Evolutionary conservation across 1,140 invertebrate genomes (phyloP).

Genomic region (Eupeodes corollae): DNA sequence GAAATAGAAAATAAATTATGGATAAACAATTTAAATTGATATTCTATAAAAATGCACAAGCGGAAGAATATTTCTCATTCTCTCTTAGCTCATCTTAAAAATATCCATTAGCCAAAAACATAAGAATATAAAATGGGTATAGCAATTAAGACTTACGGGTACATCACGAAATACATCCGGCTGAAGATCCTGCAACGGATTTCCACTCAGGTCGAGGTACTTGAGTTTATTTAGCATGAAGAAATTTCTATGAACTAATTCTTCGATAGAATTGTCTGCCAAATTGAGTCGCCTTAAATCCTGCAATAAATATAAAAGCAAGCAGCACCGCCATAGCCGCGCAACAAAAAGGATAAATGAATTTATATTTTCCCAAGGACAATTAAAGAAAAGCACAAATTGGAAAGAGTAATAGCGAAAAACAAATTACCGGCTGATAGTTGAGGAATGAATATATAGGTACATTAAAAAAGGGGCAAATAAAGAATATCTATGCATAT

Average conservation of each 20-base stretch:
- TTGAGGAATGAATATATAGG: too few relatives aligned
- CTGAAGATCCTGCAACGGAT: conserved; percentile 55
- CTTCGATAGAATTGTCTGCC: conserved; percentile 55
- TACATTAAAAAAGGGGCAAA: too few relatives aligned
- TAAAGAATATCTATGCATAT: too few relatives aligned
- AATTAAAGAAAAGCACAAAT: too few relatives aligned
- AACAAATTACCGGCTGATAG: too few relatives aligned
- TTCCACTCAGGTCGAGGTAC: conserved; percentile 60
- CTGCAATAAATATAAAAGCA: conserved; percentile 3
- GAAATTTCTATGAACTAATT: conserved; percentile 54
- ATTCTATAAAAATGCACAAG: neutral
- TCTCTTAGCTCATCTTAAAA: too few relatives aligned
- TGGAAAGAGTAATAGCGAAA: too few relatives aligned
- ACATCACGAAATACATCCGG: conserved; percentile 69
- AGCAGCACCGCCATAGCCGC: too few relatives aligned
- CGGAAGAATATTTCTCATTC: too few relatives aligned
- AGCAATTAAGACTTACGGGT: conserved; percentile 36
- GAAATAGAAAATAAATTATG: too few relatives aligned
- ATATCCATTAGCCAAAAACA: neutral
- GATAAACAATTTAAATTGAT: neutral
- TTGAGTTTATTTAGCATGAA: conserved; percentile 51
- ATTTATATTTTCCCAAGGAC: too few relatives aligned
- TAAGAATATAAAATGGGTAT: neutral
- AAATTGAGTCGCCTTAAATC: conserved; percentile 56
- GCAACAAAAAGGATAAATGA: too few relatives aligned